These are phyloP conservation scores for Pholis gunnellus DNA, from an alignment of 2,113 vertebrate genomes.

Conservation along the genomic window DNA sequence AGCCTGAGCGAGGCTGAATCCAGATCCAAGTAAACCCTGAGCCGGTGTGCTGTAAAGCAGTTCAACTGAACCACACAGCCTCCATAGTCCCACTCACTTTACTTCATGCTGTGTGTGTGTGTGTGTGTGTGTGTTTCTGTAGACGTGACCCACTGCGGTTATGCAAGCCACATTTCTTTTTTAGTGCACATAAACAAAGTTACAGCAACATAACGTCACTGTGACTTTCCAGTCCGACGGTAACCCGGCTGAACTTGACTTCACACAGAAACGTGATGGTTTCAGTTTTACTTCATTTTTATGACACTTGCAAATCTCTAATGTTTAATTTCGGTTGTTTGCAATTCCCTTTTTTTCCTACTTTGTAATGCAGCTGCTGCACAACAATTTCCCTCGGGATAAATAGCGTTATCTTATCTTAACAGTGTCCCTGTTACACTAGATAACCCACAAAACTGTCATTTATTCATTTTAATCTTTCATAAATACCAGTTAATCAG, in stretches of 20 bases:
- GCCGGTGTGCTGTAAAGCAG: neutral
- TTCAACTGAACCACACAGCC: neutral
- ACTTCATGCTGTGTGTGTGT: neutral
- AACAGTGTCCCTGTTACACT: neutral
- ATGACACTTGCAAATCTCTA: neutral
- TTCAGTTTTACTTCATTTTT: neutral
- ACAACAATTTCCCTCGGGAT: neutral
- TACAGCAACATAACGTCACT: neutral
- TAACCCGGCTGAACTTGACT: neutral
- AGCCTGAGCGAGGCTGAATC: neutral
- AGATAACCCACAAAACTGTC: neutral
- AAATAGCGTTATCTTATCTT: neutral
- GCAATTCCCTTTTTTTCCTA: neutral
- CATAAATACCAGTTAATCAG: too few species aligned
- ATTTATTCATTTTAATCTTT: too few species aligned
- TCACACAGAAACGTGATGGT: neutral
- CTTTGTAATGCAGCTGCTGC: neutral
- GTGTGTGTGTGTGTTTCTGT: neutral
- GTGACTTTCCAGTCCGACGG: neutral
- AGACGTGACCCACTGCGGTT: slow-evolving; percentile 22
- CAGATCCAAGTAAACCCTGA: neutral
- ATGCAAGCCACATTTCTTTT: slow-evolving; percentile 43
- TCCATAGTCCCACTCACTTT: neutral
- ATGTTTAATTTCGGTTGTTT: neutral
- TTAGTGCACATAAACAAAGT: slow-evolving; percentile 39